Evolutionary conservation across 2,113 vertebrate genomes (phyloP), one percentile per base, ranked within the genome.

Genomic region (Phaethon lepturus): DNA sequence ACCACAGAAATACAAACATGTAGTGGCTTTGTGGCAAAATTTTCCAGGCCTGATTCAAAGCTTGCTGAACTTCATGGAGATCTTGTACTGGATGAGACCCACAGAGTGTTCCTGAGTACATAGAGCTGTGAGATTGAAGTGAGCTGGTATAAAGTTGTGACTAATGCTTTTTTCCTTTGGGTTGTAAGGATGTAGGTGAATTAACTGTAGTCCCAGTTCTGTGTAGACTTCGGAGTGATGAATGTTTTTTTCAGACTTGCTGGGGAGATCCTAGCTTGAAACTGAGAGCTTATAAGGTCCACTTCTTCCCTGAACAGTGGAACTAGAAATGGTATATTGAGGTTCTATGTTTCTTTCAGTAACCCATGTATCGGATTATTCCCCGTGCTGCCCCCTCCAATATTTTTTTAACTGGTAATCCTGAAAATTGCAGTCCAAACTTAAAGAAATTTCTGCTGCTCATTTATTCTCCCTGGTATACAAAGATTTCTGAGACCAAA

Each of bases 21-120:
- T 44, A 60, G 44, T 74, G 28, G 11, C 42, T 88, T 88, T 79
- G 45, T 83, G 40, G 35, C 68, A 67, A 85, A 59, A 28, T 77
- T 82, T 63, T 91, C 40, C 31, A 84, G 49, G 24, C 35, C 55
- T 59, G n/a, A 49, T 33, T 79, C 25, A n/a, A 82, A 86, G 49
- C 19, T 72, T 88, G 22, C 25, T 69, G 49, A 69, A 62, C 58
- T 78, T 87, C 8, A 2, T 85, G 29, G 13, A 59, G 56, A 16
- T 63, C 52, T 67, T 72, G 38, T 62, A 9, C 26, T 64, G 64
- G 4, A 33, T 60, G 66, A 71, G 49, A 52, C 26, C 22, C 16
- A 5, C 20, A 9, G 59, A 26, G 24, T 12, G 13, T 75, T 90
- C 38, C n/a, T 0, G 2, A 17, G 22, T 68, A 33, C 0, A 0